Evolutionary conservation across 2,113 vertebrate species (phyloP), one percentile per base, ranked within the genome.

Genomic region (Tapirus terrestris): DNA sequence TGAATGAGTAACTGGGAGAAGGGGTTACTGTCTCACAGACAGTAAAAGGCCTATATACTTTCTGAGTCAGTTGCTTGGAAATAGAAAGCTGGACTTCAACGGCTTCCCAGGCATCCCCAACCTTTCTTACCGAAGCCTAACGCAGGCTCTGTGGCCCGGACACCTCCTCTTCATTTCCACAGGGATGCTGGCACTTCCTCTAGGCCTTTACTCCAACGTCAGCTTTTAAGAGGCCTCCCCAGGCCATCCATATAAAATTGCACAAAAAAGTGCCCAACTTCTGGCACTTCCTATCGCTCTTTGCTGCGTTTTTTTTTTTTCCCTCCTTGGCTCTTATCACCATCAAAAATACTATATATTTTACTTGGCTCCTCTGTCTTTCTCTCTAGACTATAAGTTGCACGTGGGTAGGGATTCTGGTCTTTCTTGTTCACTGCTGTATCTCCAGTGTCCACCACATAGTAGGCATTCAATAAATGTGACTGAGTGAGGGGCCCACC

Each of bases 61-160:
- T 95, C 45, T 31, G 70, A 70, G 12, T 31, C 60, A 21, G 81
- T 77, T 91, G 91, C 94, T 82, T 33, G n/a, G 68, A 91, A 91
- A 82, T 67, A 48, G 56, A 58, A 61, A 68, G 61, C 63, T n/a
- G 56, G 51, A 18, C 43, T 7, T 31, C n/a, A 23, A 20, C 45
- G 51, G n/a, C 23, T 60, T 76, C 33, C 53, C 3, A 27, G 31
- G 63, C 36, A 77, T 14, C 18, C 33, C 11, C 6, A n/a, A 27
- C 9, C 31, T 79, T 72, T 75, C 43, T 36, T 39, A 14, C 27
- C 7, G 31, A 48, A 77, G 83, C 27, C 20, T 3, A 33, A 27
- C 2, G 2, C 4, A 68, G 82, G 68, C 43, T 13, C 2, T 0
- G 17, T 23, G 58, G 60, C 77, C 43, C 21, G 14, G 84, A 21